Conservation (phyloP, 2,113 vertebrate species). For the Otis tarda region DNA sequence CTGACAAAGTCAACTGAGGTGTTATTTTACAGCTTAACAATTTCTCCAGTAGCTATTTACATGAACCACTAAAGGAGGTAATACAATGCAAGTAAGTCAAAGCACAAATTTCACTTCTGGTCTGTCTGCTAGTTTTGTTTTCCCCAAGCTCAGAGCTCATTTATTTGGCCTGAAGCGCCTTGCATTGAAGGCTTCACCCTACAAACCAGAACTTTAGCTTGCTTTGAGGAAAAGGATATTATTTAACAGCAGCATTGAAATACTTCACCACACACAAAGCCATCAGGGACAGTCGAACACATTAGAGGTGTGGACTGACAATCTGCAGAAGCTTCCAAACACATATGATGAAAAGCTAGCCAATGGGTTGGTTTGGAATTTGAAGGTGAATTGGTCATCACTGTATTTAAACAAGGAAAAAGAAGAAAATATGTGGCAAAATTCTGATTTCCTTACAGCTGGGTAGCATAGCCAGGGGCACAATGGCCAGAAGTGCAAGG, state of each 20-base stretch:
- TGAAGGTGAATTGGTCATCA: not conserved
- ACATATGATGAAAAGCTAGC: not conserved
- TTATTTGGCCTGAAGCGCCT: not conserved
- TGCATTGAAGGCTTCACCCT: not conserved
- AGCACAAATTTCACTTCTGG: not conserved
- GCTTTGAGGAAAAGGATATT: not conserved
- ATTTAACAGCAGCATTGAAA: not conserved
- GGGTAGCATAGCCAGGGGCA: accelerated
- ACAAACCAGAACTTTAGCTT: not conserved
- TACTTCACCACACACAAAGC: not conserved
- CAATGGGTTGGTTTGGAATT: not conserved
- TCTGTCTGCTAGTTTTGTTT: not conserved
- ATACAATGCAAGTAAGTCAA: not conserved
- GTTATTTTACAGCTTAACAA: not conserved
- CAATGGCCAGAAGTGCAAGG: not conserved
- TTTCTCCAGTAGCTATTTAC: not conserved
- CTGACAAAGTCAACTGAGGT: not conserved
- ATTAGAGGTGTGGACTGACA: not conserved
- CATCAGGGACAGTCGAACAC: not conserved
- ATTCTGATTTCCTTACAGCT: not conserved
- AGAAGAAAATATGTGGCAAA: not conserved
- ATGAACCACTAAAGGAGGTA: not conserved
- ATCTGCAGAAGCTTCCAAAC: not conserved
- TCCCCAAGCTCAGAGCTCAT: not conserved
- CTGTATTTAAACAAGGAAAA: not conserved